These are phyloP conservation scores for Papilio helenus DNA, from an alignment of 1,140 invertebrate genomes.

Conservation along the genomic window DNA sequence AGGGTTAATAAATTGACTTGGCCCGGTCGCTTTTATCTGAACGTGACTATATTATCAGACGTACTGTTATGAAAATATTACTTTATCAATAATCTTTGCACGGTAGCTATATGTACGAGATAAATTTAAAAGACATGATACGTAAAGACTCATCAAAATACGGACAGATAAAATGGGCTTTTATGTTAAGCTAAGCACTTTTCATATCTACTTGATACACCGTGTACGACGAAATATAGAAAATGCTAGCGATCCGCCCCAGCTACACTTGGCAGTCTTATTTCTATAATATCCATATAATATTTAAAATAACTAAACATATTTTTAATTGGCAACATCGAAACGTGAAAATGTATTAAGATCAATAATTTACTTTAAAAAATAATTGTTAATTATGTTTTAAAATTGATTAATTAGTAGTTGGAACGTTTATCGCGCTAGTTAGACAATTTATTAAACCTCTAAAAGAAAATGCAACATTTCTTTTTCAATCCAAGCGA, in stretches of 20 bases:
- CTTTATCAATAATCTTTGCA: background rate
- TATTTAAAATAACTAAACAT: background rate
- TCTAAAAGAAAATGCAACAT: background rate
- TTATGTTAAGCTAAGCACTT: background rate
- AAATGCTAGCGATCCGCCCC: background rate
- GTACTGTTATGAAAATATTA: constrained; percentile 16
- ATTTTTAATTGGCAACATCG: constrained; percentile 25
- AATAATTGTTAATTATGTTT: too few species aligned
- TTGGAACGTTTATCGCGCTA: background rate
- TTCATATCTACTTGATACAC: background rate
- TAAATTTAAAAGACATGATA: background rate
- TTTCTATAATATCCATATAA: too few species aligned
- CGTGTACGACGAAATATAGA: background rate
- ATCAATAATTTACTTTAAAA: background rate
- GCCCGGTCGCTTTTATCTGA: background rate
- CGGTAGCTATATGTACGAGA: background rate
- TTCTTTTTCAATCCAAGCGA: background rate
- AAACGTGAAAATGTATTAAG: background rate
- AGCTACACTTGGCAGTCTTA: too few species aligned
- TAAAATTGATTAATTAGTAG: background rate
- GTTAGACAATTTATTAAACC: background rate
- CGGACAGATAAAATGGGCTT: background rate
- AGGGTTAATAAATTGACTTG: background rate
- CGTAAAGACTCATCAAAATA: background rate
- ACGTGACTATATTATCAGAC: constrained; percentile 8